phyloP scores from a whole-genome alignment of 2,797 vertebrate genomes.

The Clamator glandarius region DNA sequence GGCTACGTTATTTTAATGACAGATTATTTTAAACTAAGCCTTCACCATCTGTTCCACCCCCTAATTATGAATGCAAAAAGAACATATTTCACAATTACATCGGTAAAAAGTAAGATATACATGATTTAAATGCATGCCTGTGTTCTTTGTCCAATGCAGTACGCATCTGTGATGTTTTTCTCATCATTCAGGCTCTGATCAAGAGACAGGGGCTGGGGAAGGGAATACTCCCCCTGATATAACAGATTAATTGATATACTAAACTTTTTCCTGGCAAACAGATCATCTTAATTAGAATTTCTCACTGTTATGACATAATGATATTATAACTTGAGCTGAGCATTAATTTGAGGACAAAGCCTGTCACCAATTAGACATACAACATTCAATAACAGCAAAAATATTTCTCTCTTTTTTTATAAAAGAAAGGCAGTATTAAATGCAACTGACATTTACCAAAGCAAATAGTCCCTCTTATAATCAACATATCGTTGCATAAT shows the following conservation, averaged over 20 bases:
- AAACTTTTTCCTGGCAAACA: conserved; percentile 56
- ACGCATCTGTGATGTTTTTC: conserved; percentile 77
- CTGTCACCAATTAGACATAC: conserved; percentile 21
- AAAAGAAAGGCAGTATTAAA: not conserved
- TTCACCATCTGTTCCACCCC: conserved; percentile 84
- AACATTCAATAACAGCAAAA: conserved; percentile 21
- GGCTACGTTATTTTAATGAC: conserved; percentile 83
- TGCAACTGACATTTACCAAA: not conserved
- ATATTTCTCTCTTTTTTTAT: not conserved
- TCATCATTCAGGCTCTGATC: conserved; percentile 60
- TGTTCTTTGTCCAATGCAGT: conserved; percentile 77
- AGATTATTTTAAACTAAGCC: conserved; percentile 85
- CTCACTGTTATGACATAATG: conserved; percentile 48
- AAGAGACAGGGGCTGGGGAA: conserved; percentile 10
- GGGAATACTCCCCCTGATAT: conserved; percentile 27
- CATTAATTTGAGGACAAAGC: conserved; percentile 51
- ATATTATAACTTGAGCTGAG: conserved; percentile 48
- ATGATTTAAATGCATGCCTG: conserved; percentile 80
- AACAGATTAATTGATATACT: conserved; percentile 51
- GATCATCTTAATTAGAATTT: conserved; percentile 69
- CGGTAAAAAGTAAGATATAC: conserved; percentile 83
- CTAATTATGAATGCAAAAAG: conserved; percentile 85
- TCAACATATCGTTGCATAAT: not conserved
- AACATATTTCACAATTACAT: conserved; percentile 86
- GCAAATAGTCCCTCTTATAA: not conserved